phyloP scores from a whole-genome alignment of 1,140 invertebrate genomes.

The Dufourea novaeangliae region DNA sequence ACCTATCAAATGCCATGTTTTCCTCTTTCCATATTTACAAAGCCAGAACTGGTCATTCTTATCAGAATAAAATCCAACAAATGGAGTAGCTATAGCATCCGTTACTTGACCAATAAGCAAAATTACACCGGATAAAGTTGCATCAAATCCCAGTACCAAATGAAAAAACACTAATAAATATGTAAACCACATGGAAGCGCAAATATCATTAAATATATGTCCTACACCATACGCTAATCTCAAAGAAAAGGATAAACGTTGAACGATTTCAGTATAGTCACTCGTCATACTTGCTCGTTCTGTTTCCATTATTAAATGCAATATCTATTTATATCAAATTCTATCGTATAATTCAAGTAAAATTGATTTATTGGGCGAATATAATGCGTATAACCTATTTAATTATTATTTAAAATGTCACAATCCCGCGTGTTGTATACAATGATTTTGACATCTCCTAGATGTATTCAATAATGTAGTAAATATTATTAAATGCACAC shows the following conservation, averaged over 20 bases:
- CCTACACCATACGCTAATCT: slow-evolving; percentile 78
- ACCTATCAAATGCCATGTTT: slow-evolving; percentile 96
- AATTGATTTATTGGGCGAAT: background rate
- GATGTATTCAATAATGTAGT: background rate
- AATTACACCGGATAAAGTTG: slow-evolving; percentile 88
- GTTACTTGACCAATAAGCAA: slow-evolving; percentile 94
- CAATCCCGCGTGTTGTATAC: background rate
- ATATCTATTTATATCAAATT: background rate
- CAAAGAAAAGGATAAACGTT: slow-evolving; percentile 42
- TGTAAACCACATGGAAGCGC: slow-evolving; percentile 98
- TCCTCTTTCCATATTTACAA: slow-evolving; percentile 90
- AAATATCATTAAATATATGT: slow-evolving; percentile 97
- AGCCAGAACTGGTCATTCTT: slow-evolving; percentile 85
- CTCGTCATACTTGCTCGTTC: slow-evolving; percentile 12
- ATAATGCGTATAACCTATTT: slow-evolving; percentile 10
- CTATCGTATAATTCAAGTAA: background rate
- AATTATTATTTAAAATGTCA: background rate
- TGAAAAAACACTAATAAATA: slow-evolving; percentile 97
- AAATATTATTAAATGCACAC: background rate
- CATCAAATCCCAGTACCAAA: slow-evolving; percentile 90
- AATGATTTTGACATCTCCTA: background rate
- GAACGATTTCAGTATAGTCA: slow-evolving; percentile 63
- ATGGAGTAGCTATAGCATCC: slow-evolving; percentile 94
- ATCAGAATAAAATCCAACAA: slow-evolving; percentile 94
- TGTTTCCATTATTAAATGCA: slow-evolving; percentile 45